Base-by-base conservation (phyloP, 1,140 invertebrate species). In the Ceratosolen fusciceps region DNA sequence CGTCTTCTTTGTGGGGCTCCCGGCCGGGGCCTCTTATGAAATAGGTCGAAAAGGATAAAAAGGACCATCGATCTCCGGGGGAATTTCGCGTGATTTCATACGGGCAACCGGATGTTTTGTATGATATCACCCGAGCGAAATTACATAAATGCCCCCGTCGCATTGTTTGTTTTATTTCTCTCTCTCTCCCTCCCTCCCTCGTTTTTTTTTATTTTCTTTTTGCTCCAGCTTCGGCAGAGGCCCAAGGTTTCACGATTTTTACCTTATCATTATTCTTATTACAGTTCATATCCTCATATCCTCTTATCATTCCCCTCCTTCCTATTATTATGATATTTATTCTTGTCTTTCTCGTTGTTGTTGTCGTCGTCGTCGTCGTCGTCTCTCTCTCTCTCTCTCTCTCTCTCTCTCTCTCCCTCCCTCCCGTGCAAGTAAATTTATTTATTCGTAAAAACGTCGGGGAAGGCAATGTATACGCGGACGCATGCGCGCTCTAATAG, bases 1-100 rank as follows among this genome's bases (percentile, higher is more conserved):
- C 58, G 26, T 60, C 58, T 60, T 60, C 58, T 60, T 31, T 31
- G 29, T 60, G 29, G 58, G 9, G 10, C 12, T 9, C 31, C n/a
- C n/a, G n/a, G n/a, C n/a, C n/a, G n/a, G n/a, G 26, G 26, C 58
- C 58, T 60, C 58, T 60, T 60, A 60, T 60, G 29, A 60, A 31
- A 60, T 60, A 31, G 58, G 26, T 31, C 16, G 26, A 58, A 60
- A 60, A 60, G 58, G 26, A 60, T 16, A 60, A 58, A 60, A 60
- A 60, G 58, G 26, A 60, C 29, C 58, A 60, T 31, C 26, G 58
- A 60, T 60, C 58, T 60, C 29, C 58, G 1, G 24, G 58, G 29
- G 58, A 60, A 60, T 60, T 60, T 60, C 58, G 58, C 58, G 29
- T 60, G 58, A 60, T 60, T 60, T 60, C 58, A 16, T 60, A 60